phyloP scores from a whole-genome alignment of 2,888 invertebrate species.

The Pristionchus fissidentatus region DNA sequence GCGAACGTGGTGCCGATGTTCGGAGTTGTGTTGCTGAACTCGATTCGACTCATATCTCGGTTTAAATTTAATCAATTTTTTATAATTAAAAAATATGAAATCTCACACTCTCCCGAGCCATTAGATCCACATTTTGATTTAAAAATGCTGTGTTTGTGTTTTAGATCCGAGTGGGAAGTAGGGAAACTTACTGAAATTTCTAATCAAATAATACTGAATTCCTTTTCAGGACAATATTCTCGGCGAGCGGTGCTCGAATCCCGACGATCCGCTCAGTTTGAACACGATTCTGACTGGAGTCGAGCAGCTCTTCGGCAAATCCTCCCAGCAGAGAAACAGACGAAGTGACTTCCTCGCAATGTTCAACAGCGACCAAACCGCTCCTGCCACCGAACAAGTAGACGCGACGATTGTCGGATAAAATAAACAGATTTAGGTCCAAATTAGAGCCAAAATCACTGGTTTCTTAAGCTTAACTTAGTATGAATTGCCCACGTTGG shows the following conservation, averaged over 20 bases:
- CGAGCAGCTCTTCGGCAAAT: conserved; percentile 66
- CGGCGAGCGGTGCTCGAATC: conserved; percentile 67
- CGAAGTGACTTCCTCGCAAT: conserved; percentile 7
- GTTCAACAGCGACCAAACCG: neutral
- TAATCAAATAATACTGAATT: neutral
- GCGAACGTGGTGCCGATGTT: conserved; percentile 3
- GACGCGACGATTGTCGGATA: neutral
- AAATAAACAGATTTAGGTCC: neutral
- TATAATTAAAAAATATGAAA: too few species aligned
- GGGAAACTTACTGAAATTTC: too few species aligned
- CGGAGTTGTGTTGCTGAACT: too few species aligned
- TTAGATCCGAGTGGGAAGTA: too few species aligned
- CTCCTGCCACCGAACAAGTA: neutral
- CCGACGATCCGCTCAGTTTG: conserved; percentile 73
- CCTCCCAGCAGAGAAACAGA: neutral
- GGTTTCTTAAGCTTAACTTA: too few species aligned
- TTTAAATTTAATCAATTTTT: too few species aligned
- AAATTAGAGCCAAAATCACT: too few species aligned
- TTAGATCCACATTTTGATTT: too few species aligned
- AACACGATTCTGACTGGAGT: conserved; percentile 68
- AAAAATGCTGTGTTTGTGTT: too few species aligned
- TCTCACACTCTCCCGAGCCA: too few species aligned
- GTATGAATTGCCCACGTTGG: too few species aligned
- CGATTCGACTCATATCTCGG: too few species aligned
- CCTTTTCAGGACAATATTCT: conserved; percentile 62